Base-by-base conservation (phyloP, 1,140 invertebrate genomes). In the Chlorops oryzae region DNA sequence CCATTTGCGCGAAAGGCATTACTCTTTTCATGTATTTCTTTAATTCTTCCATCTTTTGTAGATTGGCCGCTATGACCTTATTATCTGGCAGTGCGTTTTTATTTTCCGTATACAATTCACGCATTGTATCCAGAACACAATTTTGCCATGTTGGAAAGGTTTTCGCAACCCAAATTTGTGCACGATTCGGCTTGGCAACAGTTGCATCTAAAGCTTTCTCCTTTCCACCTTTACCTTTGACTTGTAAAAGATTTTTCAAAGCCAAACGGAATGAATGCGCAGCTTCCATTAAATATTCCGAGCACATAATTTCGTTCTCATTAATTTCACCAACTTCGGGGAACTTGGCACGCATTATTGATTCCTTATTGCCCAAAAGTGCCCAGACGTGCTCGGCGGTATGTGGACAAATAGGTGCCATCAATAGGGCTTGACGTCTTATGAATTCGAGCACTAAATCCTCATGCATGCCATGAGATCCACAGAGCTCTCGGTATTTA, bases 381-480 rank as follows among this genome's bases (percentile, higher is more conserved):
- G 74, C 70, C 90, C 94, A 98, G 13, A 98, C 81, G 73, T 97
- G 81, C 74, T 99, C 96, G 37, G 86, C 80, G 20, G 98, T 82
- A 72, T 99, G 97, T 0, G 97, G 97, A 74, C 96, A 99, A 62
- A 99, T 92, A 0, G 97, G 96, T 12, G 88, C 84, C 49, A 99
- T 73, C 0, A 98, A 65, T 24, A 96, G 70, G 2, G 88, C 84
- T 76, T 99, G 96, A 3, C 84, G 77, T 65, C 88, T 83, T 52
- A 99, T 94, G 62, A 91, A 99, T 50, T 79, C 77, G 23, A 85
- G 73, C 9, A 98, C 79, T 13, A 99, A 73, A 27, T 86, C 81
- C 27, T 72, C 62, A 67, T 88, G 82, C 79, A 90, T 85, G 5
- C 81, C 80, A 28, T 84, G 80, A 13, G 80, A 64, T 9, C 78